A percentile compares a stretch with the other conserved stretches of the same genome.
Conservation (phyloP, 2,797 vertebrate genomes). For the Arnoldichthys spilopterus region DNA sequence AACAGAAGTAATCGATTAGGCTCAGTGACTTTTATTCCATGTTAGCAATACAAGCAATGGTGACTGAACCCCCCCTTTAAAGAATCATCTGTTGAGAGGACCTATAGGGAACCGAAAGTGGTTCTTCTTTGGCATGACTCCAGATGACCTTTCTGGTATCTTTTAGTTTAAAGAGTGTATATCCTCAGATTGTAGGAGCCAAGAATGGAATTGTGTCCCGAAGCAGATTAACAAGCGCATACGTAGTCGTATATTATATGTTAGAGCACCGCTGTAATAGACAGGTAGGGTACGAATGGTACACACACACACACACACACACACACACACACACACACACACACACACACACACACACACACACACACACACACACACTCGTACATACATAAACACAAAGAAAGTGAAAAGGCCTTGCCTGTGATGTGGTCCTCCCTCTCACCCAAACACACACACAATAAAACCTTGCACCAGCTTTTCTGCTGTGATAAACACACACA, state of each 20-base stretch:
- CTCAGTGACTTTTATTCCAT: no score
- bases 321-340: constrained; percentile 48
- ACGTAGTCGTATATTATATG: constrained; percentile 55
- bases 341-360: constrained; percentile 1
- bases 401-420: background rate
- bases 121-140: background rate
- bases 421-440: background rate
- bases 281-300: background rate
- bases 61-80: no score
- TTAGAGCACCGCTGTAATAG: constrained; percentile 12
- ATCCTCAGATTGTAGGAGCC: constrained; percentile 53
- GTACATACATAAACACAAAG: constrained; percentile 38
- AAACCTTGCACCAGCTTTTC: constrained; percentile 42
- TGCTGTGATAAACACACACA: constrained; percentile 43
- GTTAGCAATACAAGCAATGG: no score
- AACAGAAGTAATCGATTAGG: no score
- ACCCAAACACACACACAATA: constrained; percentile 19
- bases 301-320: constrained; percentile 35
- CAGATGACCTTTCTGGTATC: background rate
- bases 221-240: constrained; percentile 73
- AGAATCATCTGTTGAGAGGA: background rate
- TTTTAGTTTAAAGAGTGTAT: background rate
- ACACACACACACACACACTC: constrained; percentile 42
- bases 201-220: constrained; percentile 53
- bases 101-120: background rate